Evolutionary conservation across 2,113 vertebrate species (phyloP), one percentile per base, ranked within the genome.

Genomic region (Hiodon alosoides): DNA sequence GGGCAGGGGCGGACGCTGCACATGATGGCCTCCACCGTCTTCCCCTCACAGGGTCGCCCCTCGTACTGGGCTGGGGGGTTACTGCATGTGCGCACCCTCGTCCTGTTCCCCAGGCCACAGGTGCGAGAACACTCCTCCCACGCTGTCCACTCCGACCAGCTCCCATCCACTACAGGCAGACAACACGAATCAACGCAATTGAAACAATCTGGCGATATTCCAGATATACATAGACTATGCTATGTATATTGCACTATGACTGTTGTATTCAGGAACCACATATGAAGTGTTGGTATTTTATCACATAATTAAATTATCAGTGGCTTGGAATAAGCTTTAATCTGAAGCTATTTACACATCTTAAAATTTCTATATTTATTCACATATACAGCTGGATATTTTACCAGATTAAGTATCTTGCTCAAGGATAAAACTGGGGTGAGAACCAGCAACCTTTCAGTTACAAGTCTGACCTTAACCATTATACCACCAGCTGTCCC

Each of bases 61-160:
- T 94, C 91, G 0, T 95, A 90, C 79, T 95, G 97, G 52, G 89
- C 80, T 0, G 89, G 60, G 4, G 97, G 97, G 57, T 88, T 88
- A 73, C 79, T 95, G 86, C 97, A 99, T 6, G 82, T 92, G 71
- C 97, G 90, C 71, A 91, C 89, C 76, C 96, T 94, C 14, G 92
- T 98, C 80, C 87, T 93, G 88, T 96, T 98, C 10, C 96, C 97
- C 8, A 87, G 94, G 16, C 95, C 97, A 69, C 97, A 99, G 77
- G 89, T 94, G 75, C 84, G 92, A 3, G 97, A 95, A 76, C 97
- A 99, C 74, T 97, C 96, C 82, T 96, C 96, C 97, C 97, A 99
- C 0, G 79, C 51, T 1, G 93, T 92, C 97, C 97, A 99, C 62
- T 94, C 93, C 0, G 96, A 96, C 97, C 97, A 99, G 79, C 76